Conservation (phyloP, 2,888 invertebrate genomes). For the Drosophila mettleri region DNA sequence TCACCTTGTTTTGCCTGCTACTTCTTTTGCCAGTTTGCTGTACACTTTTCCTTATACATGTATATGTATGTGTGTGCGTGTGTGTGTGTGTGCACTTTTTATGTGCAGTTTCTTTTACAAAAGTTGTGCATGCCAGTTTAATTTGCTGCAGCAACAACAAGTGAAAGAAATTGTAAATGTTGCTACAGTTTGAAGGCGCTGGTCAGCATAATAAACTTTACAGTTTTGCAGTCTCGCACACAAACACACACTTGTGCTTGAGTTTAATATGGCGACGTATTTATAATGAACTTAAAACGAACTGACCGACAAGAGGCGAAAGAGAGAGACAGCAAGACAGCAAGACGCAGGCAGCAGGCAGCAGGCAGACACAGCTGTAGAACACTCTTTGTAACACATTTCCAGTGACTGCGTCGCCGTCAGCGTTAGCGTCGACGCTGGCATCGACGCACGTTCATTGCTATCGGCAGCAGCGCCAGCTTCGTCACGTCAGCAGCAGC, state of each 20-base stretch:
- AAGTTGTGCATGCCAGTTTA: constrained; percentile 68
- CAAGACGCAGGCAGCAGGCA: constrained; percentile 4
- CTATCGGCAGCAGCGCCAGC: constrained; percentile 11
- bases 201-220: constrained; percentile 38
- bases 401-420: constrained; percentile 10
- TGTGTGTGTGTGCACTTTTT: constrained; percentile 39
- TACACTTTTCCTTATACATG: constrained; percentile 6
- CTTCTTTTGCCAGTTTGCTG: constrained; percentile 29
- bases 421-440: not conserved
- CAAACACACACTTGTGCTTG: constrained; percentile 12
- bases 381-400: constrained; percentile 48
- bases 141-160: constrained; percentile 49
- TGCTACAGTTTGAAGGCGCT: constrained; percentile 36
- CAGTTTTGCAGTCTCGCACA: constrained; percentile 32
- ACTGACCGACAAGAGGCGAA: constrained; percentile 26
- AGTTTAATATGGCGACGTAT: constrained; percentile 43
- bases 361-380: constrained; percentile 34
- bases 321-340: constrained; percentile 17
- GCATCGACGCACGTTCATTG: not conserved
- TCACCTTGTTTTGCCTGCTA: constrained; percentile 72
- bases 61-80: constrained; percentile 22
- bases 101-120: constrained; percentile 48
- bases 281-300: constrained; percentile 56
- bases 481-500: constrained; percentile 35
- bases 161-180: constrained; percentile 23